Evolutionary conservation across 2,797 vertebrate species (phyloP).

Genomic region (Chloroceryle inda): DNA sequence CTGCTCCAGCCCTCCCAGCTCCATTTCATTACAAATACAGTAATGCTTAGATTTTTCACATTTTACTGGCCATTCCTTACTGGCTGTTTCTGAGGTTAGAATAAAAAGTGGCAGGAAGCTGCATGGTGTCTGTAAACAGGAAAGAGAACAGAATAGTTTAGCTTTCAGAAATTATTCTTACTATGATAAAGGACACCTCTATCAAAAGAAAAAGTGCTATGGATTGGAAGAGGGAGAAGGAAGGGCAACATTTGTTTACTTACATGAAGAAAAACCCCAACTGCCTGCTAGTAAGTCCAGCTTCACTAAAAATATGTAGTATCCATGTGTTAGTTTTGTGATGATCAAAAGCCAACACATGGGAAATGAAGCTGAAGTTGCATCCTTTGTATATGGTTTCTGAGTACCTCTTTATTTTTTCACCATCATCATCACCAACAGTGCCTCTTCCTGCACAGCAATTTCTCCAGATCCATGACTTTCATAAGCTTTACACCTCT

Average conservation of each 20-base stretch:
- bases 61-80: neutral
- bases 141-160: neutral
- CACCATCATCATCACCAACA: neutral
- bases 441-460: neutral
- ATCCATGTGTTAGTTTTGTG: neutral
- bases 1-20: neutral
- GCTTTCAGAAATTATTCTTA: neutral
- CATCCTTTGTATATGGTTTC: neutral
- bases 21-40: neutral
- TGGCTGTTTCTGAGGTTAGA: neutral
- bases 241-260: neutral
- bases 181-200: neutral
- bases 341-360: neutral
- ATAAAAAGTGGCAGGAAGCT: neutral
- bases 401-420: neutral
- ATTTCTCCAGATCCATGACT: neutral
- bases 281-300: neutral
- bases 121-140: neutral
- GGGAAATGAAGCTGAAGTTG: neutral
- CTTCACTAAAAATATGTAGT: neutral
- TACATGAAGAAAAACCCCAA: neutral
- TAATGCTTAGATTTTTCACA: neutral
- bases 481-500: neutral
- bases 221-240: neutral
- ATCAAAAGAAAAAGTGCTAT: neutral